Base-by-base conservation (phyloP, 2,113 vertebrate species). In the Brevimyrus niger region DNA sequence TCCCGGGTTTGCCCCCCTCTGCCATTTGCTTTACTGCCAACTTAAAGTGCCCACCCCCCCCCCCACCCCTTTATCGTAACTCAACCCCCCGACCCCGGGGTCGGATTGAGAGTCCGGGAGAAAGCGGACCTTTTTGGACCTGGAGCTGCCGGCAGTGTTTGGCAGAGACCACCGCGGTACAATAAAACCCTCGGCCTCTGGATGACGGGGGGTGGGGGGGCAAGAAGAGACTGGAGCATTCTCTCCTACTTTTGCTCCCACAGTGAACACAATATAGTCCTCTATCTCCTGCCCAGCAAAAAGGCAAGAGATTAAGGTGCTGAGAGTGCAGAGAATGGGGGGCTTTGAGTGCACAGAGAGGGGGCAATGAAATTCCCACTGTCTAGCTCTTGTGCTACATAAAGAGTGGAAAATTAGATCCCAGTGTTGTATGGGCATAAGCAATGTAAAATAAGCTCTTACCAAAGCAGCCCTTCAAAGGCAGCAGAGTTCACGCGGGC, bases 191-290 rank as follows among this genome's bases (percentile, higher is more conserved):
- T 90, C 91, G 91, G 92, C 91, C 90, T 90, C 93, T 93, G 89
- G 90, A 91, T 93, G 86, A 92, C 91, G 92, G 10, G 9, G 47
- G 47, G 87, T 94, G 94, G 88, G 80, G 19, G 38, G 0, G 86
- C 87, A 92, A 95, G 92, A 84, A 91, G 3, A 91, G 92, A 91
- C 90, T 90, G 92, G 89, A 88, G 92, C 87, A 50, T 85, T 94
- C 94, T 94, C 94, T 92, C 91, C 90, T 35, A 86, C 90, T 90
- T 92, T 88, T 88, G 91, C 94, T 95, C 94, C 94, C 94, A 95
- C 94, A 93, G 91, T 89, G 11, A 93, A 91, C 89, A 94, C 94
- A 94, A 95, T 93, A 92, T 92, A 90, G 86, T 91, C 87, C 93
- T 95, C 90, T 94, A 90, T 94, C 89, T 88, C 90, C 89, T 19